phyloP scores from a whole-genome alignment of 2,797 vertebrate species.

The Nannoperca obscura region DNA sequence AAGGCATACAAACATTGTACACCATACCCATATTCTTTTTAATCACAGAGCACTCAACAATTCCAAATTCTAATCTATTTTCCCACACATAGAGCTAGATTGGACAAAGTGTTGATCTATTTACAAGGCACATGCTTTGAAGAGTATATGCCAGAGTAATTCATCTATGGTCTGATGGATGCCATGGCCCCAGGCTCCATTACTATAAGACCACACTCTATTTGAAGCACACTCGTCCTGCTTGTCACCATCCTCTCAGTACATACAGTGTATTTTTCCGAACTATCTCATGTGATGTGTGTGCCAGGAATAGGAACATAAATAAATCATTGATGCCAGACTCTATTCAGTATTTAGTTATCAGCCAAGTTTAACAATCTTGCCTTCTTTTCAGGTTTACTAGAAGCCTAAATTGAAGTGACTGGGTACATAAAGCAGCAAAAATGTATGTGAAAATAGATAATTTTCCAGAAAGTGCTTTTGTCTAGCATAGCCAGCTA shows the following conservation, averaged over 20 bases:
- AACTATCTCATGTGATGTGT: conserved; percentile 55
- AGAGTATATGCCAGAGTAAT: conserved; percentile 55
- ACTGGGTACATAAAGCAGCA: conserved; percentile 13
- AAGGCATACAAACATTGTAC: background rate
- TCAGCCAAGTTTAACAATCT: conserved; percentile 34
- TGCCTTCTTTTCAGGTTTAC: conserved; percentile 29
- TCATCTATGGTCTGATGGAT: conserved; percentile 62
- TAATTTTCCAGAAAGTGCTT: conserved; percentile 23
- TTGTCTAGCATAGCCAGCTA: conserved; percentile 1
- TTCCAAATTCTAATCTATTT: conserved; percentile 18
- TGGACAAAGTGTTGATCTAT: conserved; percentile 43
- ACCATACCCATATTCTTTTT: background rate
- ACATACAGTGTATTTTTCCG: conserved; percentile 51
- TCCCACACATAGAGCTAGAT: conserved; percentile 19
- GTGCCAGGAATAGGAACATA: conserved; percentile 49
- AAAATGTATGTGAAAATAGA: conserved; percentile 19
- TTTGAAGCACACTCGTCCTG: conserved; percentile 65
- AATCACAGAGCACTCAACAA: conserved; percentile 9
- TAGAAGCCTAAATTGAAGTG: conserved; percentile 18
- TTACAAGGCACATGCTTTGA: conserved; percentile 57
- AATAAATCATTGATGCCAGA: conserved; percentile 56
- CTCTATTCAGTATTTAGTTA: conserved; percentile 50
- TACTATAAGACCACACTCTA: conserved; percentile 61
- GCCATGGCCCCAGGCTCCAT: conserved; percentile 46
- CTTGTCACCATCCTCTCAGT: conserved; percentile 58